Conservation (phyloP, 2,113 vertebrate genomes). For the Perca schrenkii region DNA sequence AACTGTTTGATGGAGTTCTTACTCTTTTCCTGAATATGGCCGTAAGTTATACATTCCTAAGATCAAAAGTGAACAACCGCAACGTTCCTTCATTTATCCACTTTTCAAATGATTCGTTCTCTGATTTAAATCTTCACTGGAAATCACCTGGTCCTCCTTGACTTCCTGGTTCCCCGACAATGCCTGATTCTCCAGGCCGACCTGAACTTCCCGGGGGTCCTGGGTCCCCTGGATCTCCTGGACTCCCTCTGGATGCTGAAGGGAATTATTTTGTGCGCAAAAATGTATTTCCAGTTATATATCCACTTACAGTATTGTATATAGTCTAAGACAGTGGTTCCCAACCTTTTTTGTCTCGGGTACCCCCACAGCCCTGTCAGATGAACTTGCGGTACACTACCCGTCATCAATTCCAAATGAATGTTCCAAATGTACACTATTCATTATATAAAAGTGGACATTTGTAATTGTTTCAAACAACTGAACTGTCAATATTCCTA, state of each 20-base stretch:
- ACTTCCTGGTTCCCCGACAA: conserved; percentile 50
- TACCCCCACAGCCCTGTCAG: too few relatives aligned
- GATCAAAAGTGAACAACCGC: not conserved
- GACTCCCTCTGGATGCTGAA: conserved; percentile 36
- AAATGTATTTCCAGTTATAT: not conserved
- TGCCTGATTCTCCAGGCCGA: conserved; percentile 49
- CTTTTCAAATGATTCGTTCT: not conserved
- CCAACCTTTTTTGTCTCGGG: too few relatives aligned
- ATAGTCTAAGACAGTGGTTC: too few relatives aligned
- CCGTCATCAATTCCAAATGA: too few relatives aligned
- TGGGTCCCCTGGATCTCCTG: conserved; percentile 62
- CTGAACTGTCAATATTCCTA: too few relatives aligned
- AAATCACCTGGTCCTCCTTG: conserved; percentile 62
- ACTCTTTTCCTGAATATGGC: not conserved
- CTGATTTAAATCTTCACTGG: not conserved
- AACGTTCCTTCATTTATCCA: not conserved
- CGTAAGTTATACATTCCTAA: not conserved
- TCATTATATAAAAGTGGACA: too few relatives aligned
- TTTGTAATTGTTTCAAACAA: too few relatives aligned
- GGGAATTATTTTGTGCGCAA: not conserved
- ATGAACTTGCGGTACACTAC: too few relatives aligned
- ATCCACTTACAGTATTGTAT: not conserved
- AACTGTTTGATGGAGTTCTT: not conserved
- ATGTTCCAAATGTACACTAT: too few relatives aligned
- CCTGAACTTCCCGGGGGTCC: conserved; percentile 58